Evolutionary conservation across 30 jellyfish, hydroid and myxozoan genomes (phyloP), one percentile per base, ranked within the genome.

Genomic region (Chrysaora quinquecirrha): DNA sequence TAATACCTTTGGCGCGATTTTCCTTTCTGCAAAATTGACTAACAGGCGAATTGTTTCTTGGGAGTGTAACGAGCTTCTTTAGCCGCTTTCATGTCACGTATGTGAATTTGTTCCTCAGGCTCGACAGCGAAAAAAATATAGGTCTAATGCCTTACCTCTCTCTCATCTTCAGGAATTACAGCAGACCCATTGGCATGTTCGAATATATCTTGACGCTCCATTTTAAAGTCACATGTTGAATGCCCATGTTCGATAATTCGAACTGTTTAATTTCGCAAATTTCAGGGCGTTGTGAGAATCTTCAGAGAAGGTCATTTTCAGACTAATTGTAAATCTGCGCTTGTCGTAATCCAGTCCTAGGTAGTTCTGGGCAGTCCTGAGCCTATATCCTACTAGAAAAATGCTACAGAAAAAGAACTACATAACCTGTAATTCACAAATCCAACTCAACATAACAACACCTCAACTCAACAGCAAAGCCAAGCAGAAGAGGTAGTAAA

Each of bases 101-200:
- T 46, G 34, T 78, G 89, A 2, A 78, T 34, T 64, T 78, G 89
- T 34, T 60, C 60, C 4, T 64, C 80, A 38, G 89, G 89, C 67
- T 78, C 89, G 1, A 78, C 72, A 21, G 80, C 83, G 23, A 80
- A 61, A 65, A 64, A 31, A 24, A 80, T 80, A 27, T 32, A 30
- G 28, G 84, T 67, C 83, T 75, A 80, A 11, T 46, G 43, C 60
- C 66, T 43, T 24, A 22, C 14, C 32, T 58, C 73, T 32, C 35
- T 76, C 38, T 31, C 80, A 77, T 22, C 72, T 56, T 35, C 89
- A 61, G 89, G 80, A 60, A 70, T 18, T 20, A 3, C 78, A 35
- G 89, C 89, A 34, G 80, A 50, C 20, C 89, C 89, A 77, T 77
- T 79, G 22, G 71, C 80, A 46, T 77, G 89, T 27, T 77, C 89